phyloP scores from a whole-genome alignment of 2,888 invertebrate genomes.

The Hemithea aestivaria region DNA sequence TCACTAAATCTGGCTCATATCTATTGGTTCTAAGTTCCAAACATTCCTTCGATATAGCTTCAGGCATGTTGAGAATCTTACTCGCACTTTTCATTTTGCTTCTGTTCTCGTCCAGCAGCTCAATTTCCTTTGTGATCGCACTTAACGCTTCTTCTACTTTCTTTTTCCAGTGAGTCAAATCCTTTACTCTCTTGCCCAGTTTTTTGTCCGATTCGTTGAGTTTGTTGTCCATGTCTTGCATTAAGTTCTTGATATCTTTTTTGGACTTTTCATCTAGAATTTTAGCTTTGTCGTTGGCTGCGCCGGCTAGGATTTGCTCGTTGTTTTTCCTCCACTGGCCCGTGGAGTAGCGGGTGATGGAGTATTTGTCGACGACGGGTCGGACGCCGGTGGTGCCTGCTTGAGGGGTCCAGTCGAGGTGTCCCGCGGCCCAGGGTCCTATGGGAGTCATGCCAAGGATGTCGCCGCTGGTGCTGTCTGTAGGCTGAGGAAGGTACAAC shows the following conservation, averaged over 20 bases:
- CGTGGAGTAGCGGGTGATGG: conserved; percentile 85
- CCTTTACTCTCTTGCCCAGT: conserved; percentile 46
- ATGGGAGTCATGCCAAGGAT: conserved; percentile 63
- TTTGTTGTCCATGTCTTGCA: conserved; percentile 74
- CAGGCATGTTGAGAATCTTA: conserved; percentile 83
- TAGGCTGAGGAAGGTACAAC: conserved; percentile 60
- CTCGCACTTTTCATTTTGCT: conserved; percentile 82
- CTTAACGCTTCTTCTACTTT: conserved; percentile 81
- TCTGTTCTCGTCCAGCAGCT: conserved; percentile 81
- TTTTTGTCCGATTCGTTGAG: conserved; percentile 66
- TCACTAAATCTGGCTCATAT: conserved; percentile 86
- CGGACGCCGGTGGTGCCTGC: conserved; percentile 86
- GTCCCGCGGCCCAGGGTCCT: conserved; percentile 88
- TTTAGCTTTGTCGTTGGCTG: conserved; percentile 53
- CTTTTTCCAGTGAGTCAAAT: conserved; percentile 83
- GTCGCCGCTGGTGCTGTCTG: conserved; percentile 65
- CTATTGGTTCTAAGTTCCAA: conserved; percentile 83
- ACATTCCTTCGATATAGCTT: conserved; percentile 86
- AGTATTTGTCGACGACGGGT: conserved; percentile 88
- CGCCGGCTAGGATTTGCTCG: conserved; percentile 63
- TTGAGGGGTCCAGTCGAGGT: conserved; percentile 85
- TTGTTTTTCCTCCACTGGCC: conserved; percentile 85
- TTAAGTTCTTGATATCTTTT: conserved; percentile 72
- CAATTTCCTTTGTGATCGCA: conserved; percentile 83
- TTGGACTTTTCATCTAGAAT: conserved; percentile 43